Conservation (phyloP, 2,888 invertebrate genomes). For the Aleiodes leptofemur region DNA sequence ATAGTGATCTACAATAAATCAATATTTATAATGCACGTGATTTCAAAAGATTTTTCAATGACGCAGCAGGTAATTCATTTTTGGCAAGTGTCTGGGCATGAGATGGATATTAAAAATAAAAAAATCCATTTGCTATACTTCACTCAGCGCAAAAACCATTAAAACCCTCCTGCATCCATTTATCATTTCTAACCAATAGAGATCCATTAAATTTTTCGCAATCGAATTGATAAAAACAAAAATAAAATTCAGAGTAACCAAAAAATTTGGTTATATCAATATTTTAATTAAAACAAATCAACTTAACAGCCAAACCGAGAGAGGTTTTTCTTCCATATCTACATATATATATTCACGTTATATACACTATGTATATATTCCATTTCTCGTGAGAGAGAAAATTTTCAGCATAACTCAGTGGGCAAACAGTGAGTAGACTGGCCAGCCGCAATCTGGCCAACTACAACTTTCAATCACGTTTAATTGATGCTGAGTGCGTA, state of each 20-base stretch:
- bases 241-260: not conserved
- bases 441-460: slow-evolving; percentile 21
- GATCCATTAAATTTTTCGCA: no score
- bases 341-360: not conserved
- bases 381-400: slow-evolving; percentile 17
- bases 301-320: slow-evolving; percentile 7
- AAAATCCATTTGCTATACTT: no score
- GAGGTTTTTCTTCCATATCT: not conserved
- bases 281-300: slow-evolving; percentile 16
- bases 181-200: no score
- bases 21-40: not conserved
- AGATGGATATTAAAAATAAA: not conserved
- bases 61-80: slow-evolving; percentile 22
- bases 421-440: slow-evolving; percentile 27
- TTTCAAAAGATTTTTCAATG: not conserved
- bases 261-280: not conserved
- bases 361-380: not conserved
- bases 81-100: not conserved
- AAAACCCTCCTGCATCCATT: no score
- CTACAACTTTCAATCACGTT: slow-evolving; percentile 34
- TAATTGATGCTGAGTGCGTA: slow-evolving; percentile 38
- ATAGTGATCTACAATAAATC: slow-evolving; percentile 4
- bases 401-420: slow-evolving; percentile 31
- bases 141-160: no score
- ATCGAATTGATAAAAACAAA: not conserved